phyloP scores from a whole-genome alignment of 2,113 vertebrate genomes.

The human (Homo sapiens) region DNA sequence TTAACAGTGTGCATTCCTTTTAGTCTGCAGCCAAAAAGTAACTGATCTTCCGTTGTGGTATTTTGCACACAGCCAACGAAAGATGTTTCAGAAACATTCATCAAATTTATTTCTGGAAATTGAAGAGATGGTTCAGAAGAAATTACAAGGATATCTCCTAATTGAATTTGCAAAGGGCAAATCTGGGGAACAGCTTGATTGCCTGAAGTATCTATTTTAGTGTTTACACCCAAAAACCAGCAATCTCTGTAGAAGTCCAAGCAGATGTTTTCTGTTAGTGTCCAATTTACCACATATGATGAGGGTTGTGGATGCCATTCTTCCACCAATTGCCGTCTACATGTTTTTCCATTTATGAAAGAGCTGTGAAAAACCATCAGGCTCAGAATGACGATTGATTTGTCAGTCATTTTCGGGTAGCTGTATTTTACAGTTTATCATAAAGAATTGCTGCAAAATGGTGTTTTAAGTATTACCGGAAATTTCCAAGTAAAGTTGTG shows the following conservation, averaged over 20 bases:
- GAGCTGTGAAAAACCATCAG: constrained; percentile 52
- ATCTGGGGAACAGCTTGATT: constrained; percentile 84
- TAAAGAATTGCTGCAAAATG: background rate
- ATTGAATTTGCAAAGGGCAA: constrained; percentile 89
- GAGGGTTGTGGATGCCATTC: constrained; percentile 84
- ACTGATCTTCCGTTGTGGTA: constrained; percentile 70
- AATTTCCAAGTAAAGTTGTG: background rate
- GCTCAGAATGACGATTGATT: background rate
- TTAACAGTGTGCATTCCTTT: constrained; percentile 82
- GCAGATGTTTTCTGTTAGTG: constrained; percentile 84
- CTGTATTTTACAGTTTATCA: background rate
- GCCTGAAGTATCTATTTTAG: background rate
- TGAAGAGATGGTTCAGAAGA: constrained; percentile 83
- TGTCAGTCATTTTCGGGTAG: constrained; percentile 48
- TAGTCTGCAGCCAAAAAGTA: constrained; percentile 82
- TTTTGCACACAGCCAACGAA: constrained; percentile 86
- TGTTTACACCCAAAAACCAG: constrained; percentile 74
- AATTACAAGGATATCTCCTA: constrained; percentile 87
- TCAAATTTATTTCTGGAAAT: constrained; percentile 85
- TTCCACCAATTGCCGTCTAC: constrained; percentile 73
- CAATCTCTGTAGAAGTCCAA: constrained; percentile 80
- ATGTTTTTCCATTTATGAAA: constrained; percentile 75
- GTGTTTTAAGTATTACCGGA: background rate
- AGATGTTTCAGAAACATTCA: constrained; percentile 85
- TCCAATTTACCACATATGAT: constrained; percentile 84